Percentiles rank a stretch among this genome's conserved stretches.
These are phyloP conservation scores for Galerucella nymphaeae DNA, from an alignment of 2,888 invertebrate genomes.

Conservation along the genomic window DNA sequence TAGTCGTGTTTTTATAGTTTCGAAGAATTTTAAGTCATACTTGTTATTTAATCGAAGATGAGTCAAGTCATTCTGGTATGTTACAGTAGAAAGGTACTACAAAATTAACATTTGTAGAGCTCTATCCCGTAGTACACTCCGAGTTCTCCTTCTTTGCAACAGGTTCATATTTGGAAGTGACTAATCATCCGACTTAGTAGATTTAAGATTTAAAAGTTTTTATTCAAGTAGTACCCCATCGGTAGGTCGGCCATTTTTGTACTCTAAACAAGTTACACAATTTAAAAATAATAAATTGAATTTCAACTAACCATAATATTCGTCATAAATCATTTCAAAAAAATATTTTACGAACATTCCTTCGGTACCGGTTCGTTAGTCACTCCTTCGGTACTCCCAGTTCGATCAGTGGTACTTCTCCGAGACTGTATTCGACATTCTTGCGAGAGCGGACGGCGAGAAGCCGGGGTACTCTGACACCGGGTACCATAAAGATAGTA, in stretches of 20 bases:
- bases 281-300: too few relatives aligned
- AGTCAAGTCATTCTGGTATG: slow-evolving; percentile 18
- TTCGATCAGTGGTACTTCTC: slow-evolving; percentile 28
- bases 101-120: slow-evolving; percentile 16
- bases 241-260: too few relatives aligned
- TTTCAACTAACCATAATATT: too few relatives aligned
- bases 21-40: neutral
- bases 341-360: neutral
- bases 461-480: slow-evolving; percentile 57
- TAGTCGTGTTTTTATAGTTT: too few relatives aligned
- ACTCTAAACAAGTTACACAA: too few relatives aligned
- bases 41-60: slow-evolving; percentile 19
- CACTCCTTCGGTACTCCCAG: slow-evolving; percentile 11
- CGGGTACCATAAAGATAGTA: slow-evolving; percentile 38
- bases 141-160: slow-evolving; percentile 12
- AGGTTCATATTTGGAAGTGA: slow-evolving; percentile 11
- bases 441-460: slow-evolving; percentile 43
- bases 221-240: neutral
- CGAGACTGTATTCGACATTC: slow-evolving; percentile 58
- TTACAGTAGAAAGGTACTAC: slow-evolving; percentile 6
- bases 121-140: slow-evolving; percentile 19
- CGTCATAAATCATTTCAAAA: too few relatives aligned
- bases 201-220: too few relatives aligned
- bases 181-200: slow-evolving; percentile 11
- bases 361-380: neutral